A percentile compares a stretch with the other conserved stretches of the same genome.
phyloP scores from a whole-genome alignment of 2,113 vertebrate genomes.

The Cisticola juncidis region DNA sequence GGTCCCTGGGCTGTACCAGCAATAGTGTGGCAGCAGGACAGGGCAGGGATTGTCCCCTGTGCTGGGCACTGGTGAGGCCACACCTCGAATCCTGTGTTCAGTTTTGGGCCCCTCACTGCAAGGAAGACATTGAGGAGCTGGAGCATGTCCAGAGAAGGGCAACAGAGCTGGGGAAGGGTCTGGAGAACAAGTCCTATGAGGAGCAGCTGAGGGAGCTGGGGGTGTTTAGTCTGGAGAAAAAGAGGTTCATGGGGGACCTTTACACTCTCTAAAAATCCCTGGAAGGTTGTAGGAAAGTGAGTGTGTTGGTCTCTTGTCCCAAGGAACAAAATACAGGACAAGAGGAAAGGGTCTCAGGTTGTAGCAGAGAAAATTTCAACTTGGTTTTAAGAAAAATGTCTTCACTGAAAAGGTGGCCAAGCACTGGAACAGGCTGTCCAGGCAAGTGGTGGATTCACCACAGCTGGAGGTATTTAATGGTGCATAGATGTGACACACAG shows the following conservation, averaged over 20 bases:
- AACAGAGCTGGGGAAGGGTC: not conserved
- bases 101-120: fast-evolving
- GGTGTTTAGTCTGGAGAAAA: not conserved
- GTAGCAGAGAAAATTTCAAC: not conserved
- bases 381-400: not conserved
- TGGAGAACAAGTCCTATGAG: not conserved
- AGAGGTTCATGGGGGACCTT: not conserved
- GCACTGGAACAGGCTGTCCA: not conserved
- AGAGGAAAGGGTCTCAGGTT: not conserved
- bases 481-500: not conserved
- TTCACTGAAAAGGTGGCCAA: not conserved
- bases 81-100: not conserved
- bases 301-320: not conserved
- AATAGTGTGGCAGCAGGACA: not conserved
- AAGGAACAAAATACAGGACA: not conserved
- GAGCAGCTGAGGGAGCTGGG: not conserved
- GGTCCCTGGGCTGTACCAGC: not conserved
- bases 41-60: fast-evolving
- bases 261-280: not conserved
- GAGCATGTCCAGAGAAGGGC: fast-evolving
- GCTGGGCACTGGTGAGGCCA: not conserved
- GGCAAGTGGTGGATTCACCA: not conserved
- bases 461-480: not conserved
- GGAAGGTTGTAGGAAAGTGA: not conserved
- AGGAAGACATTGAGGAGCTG: not conserved